A percentile compares a stretch with the other conserved stretches of the same genome.
Conservation (phyloP, 1,140 invertebrate genomes). For the Medauroidea extradentata region DNA sequence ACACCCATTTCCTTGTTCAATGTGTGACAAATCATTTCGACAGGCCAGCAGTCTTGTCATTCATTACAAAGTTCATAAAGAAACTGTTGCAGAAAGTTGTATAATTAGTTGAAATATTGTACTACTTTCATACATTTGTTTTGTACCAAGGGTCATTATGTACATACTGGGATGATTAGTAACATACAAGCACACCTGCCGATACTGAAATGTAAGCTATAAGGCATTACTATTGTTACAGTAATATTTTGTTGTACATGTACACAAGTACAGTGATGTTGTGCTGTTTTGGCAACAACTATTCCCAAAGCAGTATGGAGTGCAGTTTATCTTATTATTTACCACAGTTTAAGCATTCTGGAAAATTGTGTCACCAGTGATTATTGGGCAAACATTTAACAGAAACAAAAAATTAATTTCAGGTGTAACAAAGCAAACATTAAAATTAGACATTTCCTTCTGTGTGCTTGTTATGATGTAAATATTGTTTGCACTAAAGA, state of each 20-base stretch:
- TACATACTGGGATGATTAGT: not conserved
- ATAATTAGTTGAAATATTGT: conserved; percentile 4
- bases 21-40: conserved; percentile 5
- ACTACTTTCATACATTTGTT: not conserved
- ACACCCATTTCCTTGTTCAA: not conserved
- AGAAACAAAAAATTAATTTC: not conserved
- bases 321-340: no score
- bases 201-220: not conserved
- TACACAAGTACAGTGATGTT: not conserved
- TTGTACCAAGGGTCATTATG: not conserved
- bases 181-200: not conserved
- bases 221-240: not conserved
- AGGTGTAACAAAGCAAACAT: not conserved
- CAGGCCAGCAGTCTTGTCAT: conserved; percentile 7
- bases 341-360: not conserved
- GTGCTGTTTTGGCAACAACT: no score
- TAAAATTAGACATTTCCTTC: not conserved
- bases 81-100: not conserved
- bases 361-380: not conserved
- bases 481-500: not conserved
- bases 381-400: not conserved
- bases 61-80: conserved; percentile 2
- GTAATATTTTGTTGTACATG: not conserved
- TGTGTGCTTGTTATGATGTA: not conserved
- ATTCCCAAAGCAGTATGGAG: no score